Evolutionary conservation across 2,888 invertebrate species (phyloP), one percentile per base, ranked within the genome.

Genomic region (Philopedon plagiatum): DNA sequence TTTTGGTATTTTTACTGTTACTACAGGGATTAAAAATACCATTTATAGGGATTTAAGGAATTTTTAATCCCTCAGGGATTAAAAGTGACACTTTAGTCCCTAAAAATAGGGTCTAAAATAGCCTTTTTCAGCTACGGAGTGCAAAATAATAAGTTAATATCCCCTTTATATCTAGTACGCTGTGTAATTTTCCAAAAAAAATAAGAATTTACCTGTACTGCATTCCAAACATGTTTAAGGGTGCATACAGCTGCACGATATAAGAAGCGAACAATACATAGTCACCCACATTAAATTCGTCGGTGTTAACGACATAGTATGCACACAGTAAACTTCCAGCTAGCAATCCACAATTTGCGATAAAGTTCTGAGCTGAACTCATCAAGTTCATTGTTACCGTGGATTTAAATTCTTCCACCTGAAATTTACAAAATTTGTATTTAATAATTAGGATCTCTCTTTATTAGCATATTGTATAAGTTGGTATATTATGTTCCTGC

Each of bases 211-310:
- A 95, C 96, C 96, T 93, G 84, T 99, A 99, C 82, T 97, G 98
- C 5, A 98, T 98, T 34, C 99, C 99, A 83, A 99, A 97, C 93
- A 95, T 99, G 87, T 99, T 99, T 60, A 99, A 87, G 0, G 99
- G 99, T 69, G 94, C 94, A 83, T 98, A 99, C 21, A 99, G 87
- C 82, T 97, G 99, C 75, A 97, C 91, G 18, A 99, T 92, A 82
- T 99, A 99, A 1, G 96, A 93, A 0, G 97, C 94, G 86, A 98
- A 99, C 18, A 99, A 89, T 0, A 98, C 97, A 84, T 98, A 99
- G 83, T 98, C 98, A 21, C 99, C 99, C 11, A 98, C 94, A 0
- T 95, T 95, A 21, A 98, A 87, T 41, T 79, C 76, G 64, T 91
- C 84, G 5, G 89, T 86, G 34, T 87, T 85, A 0, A 93, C 93